phyloP scores from a whole-genome alignment of 2,888 invertebrate species.

The Lithodes maja region DNA sequence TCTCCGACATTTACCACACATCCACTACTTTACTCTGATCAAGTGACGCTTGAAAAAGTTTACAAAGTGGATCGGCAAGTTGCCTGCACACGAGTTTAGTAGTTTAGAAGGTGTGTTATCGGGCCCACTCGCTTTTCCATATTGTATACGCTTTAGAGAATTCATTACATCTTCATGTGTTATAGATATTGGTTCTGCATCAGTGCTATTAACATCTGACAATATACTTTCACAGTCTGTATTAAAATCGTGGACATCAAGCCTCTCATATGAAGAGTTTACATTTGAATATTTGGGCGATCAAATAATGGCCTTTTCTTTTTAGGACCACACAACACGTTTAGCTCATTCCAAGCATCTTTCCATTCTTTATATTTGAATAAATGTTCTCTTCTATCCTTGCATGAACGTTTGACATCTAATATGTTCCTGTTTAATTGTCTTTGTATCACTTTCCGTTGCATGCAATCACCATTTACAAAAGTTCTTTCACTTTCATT shows the following conservation, averaged over 20 bases:
- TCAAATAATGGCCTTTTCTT: not conserved
- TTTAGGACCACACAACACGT: not conserved
- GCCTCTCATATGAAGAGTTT: not conserved
- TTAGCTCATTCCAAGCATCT: conserved; percentile 1
- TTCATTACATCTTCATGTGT: not conserved
- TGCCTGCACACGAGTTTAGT: not conserved
- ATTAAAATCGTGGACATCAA: not conserved
- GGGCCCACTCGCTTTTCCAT: not conserved
- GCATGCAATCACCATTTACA: not conserved
- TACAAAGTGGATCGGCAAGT: no score
- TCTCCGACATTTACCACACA: no score
- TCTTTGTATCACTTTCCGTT: not conserved
- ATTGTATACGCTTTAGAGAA: not conserved
- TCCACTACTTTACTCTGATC: no score
- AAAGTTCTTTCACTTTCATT: not conserved
- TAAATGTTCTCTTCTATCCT: not conserved
- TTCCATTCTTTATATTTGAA: not conserved
- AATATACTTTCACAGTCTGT: not conserved
- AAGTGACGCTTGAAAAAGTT: no score
- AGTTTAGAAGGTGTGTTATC: not conserved
- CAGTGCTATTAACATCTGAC: not conserved
- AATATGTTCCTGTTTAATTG: not conserved
- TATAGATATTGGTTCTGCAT: not conserved
- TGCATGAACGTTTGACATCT: not conserved
- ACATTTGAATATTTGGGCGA: not conserved